Evolutionary conservation across 2,113 vertebrate genomes (phyloP).

Genomic region (Calidris pugnax): DNA sequence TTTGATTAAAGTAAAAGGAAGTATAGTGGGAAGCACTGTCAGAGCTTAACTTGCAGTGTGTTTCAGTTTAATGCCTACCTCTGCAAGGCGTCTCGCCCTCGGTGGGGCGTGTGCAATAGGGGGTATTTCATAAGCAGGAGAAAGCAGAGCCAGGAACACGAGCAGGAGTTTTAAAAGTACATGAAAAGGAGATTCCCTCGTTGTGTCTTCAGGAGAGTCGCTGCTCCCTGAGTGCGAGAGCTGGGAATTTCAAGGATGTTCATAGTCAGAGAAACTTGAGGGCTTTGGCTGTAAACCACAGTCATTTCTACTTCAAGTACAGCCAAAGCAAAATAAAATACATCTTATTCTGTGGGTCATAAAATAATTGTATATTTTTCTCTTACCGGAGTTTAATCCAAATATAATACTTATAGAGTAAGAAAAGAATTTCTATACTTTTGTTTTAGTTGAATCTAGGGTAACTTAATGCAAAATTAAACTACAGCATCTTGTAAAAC

Average conservation of each 20-base stretch:
- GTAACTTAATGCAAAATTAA: neutral
- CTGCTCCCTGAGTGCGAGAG: neutral
- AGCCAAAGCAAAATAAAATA: neutral
- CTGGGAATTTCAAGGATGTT: neutral
- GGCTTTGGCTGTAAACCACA: neutral
- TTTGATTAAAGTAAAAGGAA: neutral
- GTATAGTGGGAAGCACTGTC: neutral
- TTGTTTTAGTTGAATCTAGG: neutral
- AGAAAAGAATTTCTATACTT: neutral
- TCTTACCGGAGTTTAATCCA: neutral
- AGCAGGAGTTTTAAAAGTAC: neutral
- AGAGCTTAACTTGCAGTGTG: neutral
- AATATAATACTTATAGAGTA: neutral
- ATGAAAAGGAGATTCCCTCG: neutral
- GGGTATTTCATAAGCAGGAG: neutral
- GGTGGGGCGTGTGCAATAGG: accelerated
- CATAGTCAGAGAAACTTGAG: neutral
- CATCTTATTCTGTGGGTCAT: neutral
- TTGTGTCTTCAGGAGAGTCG: neutral
- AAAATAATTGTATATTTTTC: neutral
- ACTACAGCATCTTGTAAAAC: neutral
- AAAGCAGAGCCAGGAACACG: neutral
- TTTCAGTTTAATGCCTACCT: neutral
- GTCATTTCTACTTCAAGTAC: neutral
- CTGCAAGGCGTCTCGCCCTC: neutral